Evolutionary conservation across 2,888 invertebrate species (phyloP).

Genomic region (Plusia festucae): DNA sequence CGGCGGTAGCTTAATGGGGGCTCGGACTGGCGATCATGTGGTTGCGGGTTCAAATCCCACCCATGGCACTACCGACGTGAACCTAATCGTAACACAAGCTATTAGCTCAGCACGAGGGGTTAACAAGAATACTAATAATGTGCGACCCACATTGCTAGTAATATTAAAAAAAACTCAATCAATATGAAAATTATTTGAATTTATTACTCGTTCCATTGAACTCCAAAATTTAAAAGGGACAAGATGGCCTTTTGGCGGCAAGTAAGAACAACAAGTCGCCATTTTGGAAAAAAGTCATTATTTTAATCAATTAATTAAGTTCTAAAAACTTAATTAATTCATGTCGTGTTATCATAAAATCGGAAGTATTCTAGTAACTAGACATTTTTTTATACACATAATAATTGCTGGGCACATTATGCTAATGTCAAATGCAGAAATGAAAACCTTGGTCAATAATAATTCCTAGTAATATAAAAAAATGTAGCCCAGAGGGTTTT

Average conservation of each 20-base stretch:
- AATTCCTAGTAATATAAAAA: too few species aligned
- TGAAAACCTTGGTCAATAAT: neutral
- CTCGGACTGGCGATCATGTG: too few species aligned
- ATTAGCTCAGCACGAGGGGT: too few species aligned
- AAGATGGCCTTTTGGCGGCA: too few species aligned
- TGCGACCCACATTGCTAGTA: too few species aligned
- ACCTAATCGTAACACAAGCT: too few species aligned
- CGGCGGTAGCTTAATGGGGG: too few species aligned
- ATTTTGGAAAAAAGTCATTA: neutral
- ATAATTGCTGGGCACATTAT: neutral
- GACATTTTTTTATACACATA: neutral
- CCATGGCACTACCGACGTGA: too few species aligned
- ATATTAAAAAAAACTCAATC: too few species aligned
- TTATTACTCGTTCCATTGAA: neutral
- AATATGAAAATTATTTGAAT: neutral
- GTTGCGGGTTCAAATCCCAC: too few species aligned
- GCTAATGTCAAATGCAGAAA: neutral
- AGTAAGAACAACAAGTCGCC: neutral
- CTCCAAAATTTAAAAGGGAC: neutral
- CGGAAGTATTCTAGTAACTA: neutral
- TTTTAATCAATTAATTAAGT: neutral
- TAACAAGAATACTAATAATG: too few species aligned
- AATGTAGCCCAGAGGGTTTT: neutral
- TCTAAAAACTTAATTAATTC: neutral
- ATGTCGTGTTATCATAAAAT: neutral